phyloP scores from a whole-genome alignment of 2,113 vertebrate species.

The Planiliza haematocheilus region DNA sequence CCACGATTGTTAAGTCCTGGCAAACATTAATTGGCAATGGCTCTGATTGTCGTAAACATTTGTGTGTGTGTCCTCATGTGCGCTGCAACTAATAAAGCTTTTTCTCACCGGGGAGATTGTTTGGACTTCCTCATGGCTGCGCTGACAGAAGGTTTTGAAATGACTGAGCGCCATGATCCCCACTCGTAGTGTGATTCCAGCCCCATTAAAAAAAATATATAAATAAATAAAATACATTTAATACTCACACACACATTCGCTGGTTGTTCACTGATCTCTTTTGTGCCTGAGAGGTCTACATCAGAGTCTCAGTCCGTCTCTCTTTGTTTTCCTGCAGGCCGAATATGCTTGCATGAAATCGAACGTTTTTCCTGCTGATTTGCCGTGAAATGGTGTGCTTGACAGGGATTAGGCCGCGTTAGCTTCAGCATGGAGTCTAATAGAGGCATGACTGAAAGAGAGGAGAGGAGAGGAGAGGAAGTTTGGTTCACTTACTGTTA shows the following conservation, averaged over 20 bases:
- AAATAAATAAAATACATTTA: slow-evolving; percentile 1
- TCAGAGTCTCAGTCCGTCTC: slow-evolving; percentile 27
- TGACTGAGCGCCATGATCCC: slow-evolving; percentile 28
- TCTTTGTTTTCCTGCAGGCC: slow-evolving; percentile 62
- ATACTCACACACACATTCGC: neutral
- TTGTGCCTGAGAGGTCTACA: slow-evolving; percentile 14
- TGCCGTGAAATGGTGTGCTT: slow-evolving; percentile 81
- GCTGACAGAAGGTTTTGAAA: slow-evolving; percentile 56
- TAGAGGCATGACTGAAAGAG: slow-evolving; percentile 46
- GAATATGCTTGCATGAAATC: slow-evolving; percentile 77
- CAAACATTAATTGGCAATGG: slow-evolving; percentile 2
- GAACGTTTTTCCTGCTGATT: slow-evolving; percentile 79
- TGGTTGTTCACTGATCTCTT: slow-evolving; percentile 18
- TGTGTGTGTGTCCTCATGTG: slow-evolving; percentile 24
- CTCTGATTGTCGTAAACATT: slow-evolving; percentile 3
- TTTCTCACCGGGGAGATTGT: slow-evolving; percentile 40
- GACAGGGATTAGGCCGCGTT: slow-evolving; percentile 75
- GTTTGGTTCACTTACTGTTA: slow-evolving; percentile 26
- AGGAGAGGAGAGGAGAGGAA: slow-evolving; percentile 35
- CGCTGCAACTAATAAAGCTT: slow-evolving; percentile 35
- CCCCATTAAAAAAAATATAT: too few species aligned
- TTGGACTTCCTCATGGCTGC: slow-evolving; percentile 31
- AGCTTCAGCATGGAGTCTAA: slow-evolving; percentile 53
- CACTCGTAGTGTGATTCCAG: slow-evolving; percentile 12
- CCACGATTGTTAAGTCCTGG: slow-evolving; percentile 25